Percentiles rank a stretch among this genome's conserved stretches.
These are phyloP conservation scores for Lanistes nyassanus DNA, from an alignment of 1,140 invertebrate species.

Conservation along the genomic window DNA sequence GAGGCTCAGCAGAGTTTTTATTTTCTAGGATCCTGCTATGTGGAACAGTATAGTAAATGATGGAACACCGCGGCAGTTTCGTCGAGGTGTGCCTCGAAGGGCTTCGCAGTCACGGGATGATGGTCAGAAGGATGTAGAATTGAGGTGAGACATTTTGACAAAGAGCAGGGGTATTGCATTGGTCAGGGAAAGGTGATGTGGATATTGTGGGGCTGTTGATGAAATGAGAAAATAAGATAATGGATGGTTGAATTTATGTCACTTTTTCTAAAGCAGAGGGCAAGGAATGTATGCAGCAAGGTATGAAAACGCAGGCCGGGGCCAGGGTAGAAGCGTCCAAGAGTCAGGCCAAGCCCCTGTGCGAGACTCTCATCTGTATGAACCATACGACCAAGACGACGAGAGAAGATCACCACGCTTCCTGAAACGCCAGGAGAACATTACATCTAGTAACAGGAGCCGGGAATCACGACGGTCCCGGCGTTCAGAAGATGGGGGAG, in stretches of 20 bases:
- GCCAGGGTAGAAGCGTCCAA: not conserved
- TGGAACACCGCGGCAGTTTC: slow-evolving; percentile 21
- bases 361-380: slow-evolving; percentile 19
- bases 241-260: too few species aligned
- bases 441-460: slow-evolving; percentile 1
- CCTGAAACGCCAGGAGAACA: too few species aligned
- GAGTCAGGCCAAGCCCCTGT: not conserved
- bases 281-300: not conserved
- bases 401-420: too few species aligned
- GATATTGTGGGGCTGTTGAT: too few species aligned
- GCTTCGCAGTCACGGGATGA: not conserved
- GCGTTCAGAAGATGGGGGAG: not conserved
- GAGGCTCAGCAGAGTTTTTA: too few species aligned
- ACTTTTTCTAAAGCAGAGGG: too few species aligned
- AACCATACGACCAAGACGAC: slow-evolving; percentile 21
- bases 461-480: not conserved
- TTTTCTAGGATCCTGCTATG: slow-evolving; percentile 18
- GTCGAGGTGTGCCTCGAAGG: slow-evolving; percentile 17
- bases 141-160: not conserved
- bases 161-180: too few species aligned
- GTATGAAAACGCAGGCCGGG: slow-evolving; percentile 13
- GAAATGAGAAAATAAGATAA: too few species aligned
- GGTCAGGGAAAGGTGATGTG: too few species aligned
- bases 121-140: not conserved
- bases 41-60: slow-evolving; percentile 26